Percentiles rank a stretch among this genome's conserved stretches.
Conservation (phyloP, 2,888 invertebrate species). For the Eupithecia insigniata region DNA sequence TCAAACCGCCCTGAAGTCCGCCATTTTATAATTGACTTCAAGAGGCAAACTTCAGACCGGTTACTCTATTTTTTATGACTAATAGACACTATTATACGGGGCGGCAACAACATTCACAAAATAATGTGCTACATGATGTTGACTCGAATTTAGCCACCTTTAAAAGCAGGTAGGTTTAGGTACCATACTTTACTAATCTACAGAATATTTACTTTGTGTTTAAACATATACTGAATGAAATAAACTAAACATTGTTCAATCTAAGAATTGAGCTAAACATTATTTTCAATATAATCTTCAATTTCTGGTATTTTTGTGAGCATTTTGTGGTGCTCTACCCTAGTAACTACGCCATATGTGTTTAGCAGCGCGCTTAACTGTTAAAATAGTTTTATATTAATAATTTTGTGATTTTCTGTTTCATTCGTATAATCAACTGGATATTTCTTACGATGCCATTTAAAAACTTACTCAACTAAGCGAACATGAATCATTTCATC, state of each 20-base stretch:
- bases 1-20: conserved; percentile 16
- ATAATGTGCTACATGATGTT: neutral
- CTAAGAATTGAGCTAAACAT: neutral
- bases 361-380: neutral
- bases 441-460: neutral
- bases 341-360: neutral
- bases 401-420: neutral
- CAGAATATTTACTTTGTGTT: neutral
- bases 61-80: neutral
- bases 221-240: neutral
- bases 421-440: neutral
- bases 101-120: neutral
- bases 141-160: neutral
- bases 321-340: neutral
- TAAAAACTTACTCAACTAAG: neutral
- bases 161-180: neutral
- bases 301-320: neutral
- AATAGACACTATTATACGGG: neutral
- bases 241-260: neutral
- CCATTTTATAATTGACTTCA: conserved; percentile 26
- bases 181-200: neutral
- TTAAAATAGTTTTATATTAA: neutral
- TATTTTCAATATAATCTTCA: neutral
- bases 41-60: neutral
- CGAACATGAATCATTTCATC: neutral